A percentile compares a stretch with the other conserved stretches of the same genome.
These are phyloP conservation scores for Hapalemur alaotrensis DNA, from an alignment of 2,797 vertebrate genomes.

Conservation along the genomic window DNA sequence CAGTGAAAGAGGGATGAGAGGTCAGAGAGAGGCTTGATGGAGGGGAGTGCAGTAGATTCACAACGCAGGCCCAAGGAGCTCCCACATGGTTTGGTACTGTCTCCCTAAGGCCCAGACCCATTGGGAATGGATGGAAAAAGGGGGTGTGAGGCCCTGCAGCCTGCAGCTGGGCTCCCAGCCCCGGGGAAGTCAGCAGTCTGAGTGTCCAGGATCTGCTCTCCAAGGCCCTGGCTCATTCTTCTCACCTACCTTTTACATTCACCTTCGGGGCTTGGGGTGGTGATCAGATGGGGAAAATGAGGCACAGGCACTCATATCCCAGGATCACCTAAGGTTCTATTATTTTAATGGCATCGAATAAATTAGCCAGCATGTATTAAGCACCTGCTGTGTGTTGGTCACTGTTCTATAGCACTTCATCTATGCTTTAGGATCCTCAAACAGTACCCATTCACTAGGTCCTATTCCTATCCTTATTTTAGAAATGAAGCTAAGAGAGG, in stretches of 20 bases:
- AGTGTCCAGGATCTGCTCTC: not conserved
- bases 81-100: not conserved
- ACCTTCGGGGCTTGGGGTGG: not conserved
- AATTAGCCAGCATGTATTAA: slow-evolving; percentile 13
- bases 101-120: not conserved
- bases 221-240: not conserved
- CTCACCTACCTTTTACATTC: not conserved
- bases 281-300: slow-evolving; percentile 39
- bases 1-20: not conserved
- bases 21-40: not conserved
- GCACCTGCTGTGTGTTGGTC: not conserved
- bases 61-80: not conserved
- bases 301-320: not conserved
- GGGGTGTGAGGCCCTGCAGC: not conserved
- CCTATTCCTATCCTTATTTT: slow-evolving; percentile 41
- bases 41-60: not conserved
- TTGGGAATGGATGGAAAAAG: not conserved
- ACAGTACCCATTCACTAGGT: not conserved
- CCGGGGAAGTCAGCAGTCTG: not conserved
- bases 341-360: not conserved
- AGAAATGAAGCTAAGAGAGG: slow-evolving; percentile 42
- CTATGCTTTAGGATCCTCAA: not conserved
- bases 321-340: not conserved
- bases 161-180: not conserved
- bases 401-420: not conserved